These are phyloP conservation scores for Listronotus oregonensis DNA, from an alignment of 1,140 invertebrate species.

Conservation along the genomic window DNA sequence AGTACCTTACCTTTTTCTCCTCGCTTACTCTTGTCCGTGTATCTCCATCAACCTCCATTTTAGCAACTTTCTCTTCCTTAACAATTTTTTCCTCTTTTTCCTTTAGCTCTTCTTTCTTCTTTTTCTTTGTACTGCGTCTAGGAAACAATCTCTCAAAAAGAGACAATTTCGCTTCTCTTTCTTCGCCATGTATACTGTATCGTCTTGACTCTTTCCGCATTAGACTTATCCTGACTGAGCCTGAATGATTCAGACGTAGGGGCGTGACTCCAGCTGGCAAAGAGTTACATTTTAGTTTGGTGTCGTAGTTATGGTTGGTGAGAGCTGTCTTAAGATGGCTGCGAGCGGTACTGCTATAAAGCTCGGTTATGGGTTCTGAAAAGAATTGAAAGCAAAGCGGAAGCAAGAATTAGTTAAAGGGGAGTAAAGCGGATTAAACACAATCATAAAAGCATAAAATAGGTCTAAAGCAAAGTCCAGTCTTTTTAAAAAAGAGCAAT, in stretches of 20 bases:
- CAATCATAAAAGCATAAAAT: background rate
- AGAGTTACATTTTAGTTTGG: slow-evolving; percentile 69
- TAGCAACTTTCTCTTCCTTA: slow-evolving; percentile 45
- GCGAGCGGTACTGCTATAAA: slow-evolving; percentile 45
- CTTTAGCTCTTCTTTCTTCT: slow-evolving; percentile 59
- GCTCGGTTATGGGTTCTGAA: slow-evolving; percentile 53
- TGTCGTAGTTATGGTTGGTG: slow-evolving; percentile 51
- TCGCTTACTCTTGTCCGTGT: slow-evolving; percentile 46
- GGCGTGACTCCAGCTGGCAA: slow-evolving; percentile 66
- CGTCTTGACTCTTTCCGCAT: slow-evolving; percentile 52
- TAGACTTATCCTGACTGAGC: slow-evolving; percentile 58
- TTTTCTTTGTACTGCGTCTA: slow-evolving; percentile 68
- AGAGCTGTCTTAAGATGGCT: slow-evolving; percentile 34
- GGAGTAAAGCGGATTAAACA: background rate
- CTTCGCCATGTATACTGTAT: slow-evolving; percentile 45
- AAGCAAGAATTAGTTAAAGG: slow-evolving; percentile 27
- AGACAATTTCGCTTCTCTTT: slow-evolving; percentile 63
- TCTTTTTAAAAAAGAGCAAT: too few species aligned
- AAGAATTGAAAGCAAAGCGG: slow-evolving; percentile 33
- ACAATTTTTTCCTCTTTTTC: slow-evolving; percentile 34
- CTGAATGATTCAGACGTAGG: slow-evolving; percentile 58
- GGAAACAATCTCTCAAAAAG: slow-evolving; percentile 69
- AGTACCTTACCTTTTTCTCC: slow-evolving; percentile 17
- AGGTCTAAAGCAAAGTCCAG: background rate
- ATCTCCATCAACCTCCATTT: slow-evolving; percentile 48